Evolutionary conservation across 2,113 vertebrate species (phyloP), one percentile per base, ranked within the genome.

Genomic region (Toxostoma redivivum): DNA sequence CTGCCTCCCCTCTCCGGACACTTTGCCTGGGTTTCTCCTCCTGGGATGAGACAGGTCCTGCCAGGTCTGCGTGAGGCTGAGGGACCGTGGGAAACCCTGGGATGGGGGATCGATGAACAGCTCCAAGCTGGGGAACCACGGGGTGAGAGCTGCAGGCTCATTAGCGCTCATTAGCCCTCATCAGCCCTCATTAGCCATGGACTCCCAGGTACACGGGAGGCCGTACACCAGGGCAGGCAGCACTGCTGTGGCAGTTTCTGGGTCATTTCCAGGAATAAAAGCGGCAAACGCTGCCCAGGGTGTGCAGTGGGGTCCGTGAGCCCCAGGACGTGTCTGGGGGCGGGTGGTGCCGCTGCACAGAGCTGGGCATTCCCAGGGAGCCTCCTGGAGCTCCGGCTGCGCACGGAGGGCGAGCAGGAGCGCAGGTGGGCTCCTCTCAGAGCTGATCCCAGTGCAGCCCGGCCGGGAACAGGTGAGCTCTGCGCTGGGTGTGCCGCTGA

Each of bases 241-340:
- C 1, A 1, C 3, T 6, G 5, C 11, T 3, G 38, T 1, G 42
- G n/a, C 13, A 11, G 40, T 45, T 77, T 37, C 33, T 10, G 69
- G 69, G 79, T 24, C 19, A 2, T 66, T 65, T 38, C 48, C 31
- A 12, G 73, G 13, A 7, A 50, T 7, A 69, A 80, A 88, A 22
- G 44, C 37, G 38, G 12, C 4, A 40, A 71, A n/a, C 0, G 2
- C 11, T 38, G n/a, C 57, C 31, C 1, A 0, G 21, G 3, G 35
- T 8, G 37, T n/a, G 28, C 4, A 1, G n/a, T 5, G 33, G 27
- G 18, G 4, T 8, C 7, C 23, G 37, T 7, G 61, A 18, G 47
- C 1, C 11, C 20, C 22, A 24, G 15, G 9, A 0, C 0, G 0
- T 2, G 18, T 10, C 12, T 60, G 37, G 23, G 53, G 45, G 16